phyloP scores from a whole-genome alignment of 2,888 invertebrate genomes.

The Apamea sordens region DNA sequence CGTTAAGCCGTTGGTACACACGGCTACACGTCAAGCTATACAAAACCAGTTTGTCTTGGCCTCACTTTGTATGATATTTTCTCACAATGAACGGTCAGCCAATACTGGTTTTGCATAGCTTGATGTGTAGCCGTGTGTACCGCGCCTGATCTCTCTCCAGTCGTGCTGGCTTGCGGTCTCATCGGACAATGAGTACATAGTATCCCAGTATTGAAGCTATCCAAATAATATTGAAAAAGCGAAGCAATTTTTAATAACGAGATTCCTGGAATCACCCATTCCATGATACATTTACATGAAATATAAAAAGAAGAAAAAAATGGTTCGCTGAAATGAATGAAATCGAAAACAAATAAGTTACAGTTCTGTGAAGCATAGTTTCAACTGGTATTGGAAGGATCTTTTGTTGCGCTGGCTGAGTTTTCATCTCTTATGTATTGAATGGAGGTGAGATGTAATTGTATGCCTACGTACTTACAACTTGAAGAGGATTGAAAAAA shows the following conservation, averaged over 20 bases:
- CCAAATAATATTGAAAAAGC: neutral
- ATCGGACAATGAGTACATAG: neutral
- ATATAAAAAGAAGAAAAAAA: neutral
- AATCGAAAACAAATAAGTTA: constrained; percentile 12
- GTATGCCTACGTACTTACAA: neutral
- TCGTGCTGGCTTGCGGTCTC: no score
- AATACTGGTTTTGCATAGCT: no score
- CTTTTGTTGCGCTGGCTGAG: constrained; percentile 26
- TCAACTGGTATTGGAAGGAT: constrained; percentile 17
- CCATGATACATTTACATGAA: neutral
- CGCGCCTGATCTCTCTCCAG: no score
- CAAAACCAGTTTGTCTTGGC: no score
- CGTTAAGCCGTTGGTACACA: no score
- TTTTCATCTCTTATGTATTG: constrained; percentile 35
- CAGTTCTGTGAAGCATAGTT: constrained; percentile 26
- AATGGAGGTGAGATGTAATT: constrained; percentile 19
- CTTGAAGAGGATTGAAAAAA: neutral
- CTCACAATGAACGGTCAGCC: no score
- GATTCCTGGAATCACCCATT: neutral
- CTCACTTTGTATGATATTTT: no score
- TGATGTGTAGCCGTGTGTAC: no score
- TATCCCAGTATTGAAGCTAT: neutral
- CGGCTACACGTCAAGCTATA: no score
- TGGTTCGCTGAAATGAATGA: neutral
- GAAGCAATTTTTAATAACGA: neutral